Conservation (phyloP, 2,797 vertebrate genomes). For the Lacerta viridis region DNA sequence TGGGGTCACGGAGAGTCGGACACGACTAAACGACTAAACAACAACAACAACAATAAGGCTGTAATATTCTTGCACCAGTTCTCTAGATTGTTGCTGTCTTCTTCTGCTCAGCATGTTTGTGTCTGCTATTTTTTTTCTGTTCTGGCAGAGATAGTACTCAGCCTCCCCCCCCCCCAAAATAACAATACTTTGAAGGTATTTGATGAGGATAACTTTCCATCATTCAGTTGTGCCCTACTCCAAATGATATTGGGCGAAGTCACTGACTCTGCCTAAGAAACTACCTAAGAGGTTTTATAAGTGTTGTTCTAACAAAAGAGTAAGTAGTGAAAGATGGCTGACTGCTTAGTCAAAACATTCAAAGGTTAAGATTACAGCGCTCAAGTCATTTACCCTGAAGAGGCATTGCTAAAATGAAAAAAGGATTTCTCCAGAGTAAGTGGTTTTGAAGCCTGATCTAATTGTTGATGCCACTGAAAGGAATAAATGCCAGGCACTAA, state of each 20-base stretch:
- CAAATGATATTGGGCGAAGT: slow-evolving; percentile 63
- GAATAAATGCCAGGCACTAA: slow-evolving; percentile 28
- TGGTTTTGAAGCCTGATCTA: background rate
- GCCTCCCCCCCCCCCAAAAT: too few relatives aligned
- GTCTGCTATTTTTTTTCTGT: background rate
- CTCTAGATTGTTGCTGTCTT: background rate
- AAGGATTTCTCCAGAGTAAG: background rate
- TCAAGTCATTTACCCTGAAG: background rate
- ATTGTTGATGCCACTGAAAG: slow-evolving; percentile 52
- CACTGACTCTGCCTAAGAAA: slow-evolving; percentile 64
- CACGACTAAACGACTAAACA: too few relatives aligned
- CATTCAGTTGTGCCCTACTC: slow-evolving; percentile 58
- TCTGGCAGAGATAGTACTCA: background rate
- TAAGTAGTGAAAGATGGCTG: slow-evolving; percentile 67
- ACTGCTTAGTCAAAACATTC: slow-evolving; percentile 56
- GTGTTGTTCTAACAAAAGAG: slow-evolving; percentile 67
- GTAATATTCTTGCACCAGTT: background rate
- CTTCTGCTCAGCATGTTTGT: background rate
- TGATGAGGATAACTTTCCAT: slow-evolving; percentile 37
- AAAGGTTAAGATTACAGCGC: slow-evolving; percentile 28
- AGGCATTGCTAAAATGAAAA: background rate
- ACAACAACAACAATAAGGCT: too few relatives aligned
- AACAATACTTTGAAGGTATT: background rate
- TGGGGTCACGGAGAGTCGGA: too few relatives aligned
- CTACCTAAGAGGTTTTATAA: slow-evolving; percentile 67